Conservation (phyloP, 2,888 invertebrate genomes). For the Phania funesta region DNA sequence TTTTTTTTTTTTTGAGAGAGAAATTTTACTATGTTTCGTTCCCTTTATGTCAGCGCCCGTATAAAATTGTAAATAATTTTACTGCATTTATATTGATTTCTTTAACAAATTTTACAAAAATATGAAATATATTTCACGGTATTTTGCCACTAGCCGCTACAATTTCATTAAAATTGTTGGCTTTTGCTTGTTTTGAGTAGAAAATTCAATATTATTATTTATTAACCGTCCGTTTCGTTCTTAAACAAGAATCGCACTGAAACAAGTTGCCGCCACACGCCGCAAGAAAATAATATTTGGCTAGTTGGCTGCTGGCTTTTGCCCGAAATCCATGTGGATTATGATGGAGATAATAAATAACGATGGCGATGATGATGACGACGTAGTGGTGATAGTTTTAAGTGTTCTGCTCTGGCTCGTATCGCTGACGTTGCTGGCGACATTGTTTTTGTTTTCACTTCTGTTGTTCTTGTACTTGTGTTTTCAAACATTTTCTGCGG, state of each 20-base stretch:
- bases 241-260: constrained; percentile 75
- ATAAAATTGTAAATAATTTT: constrained; percentile 34
- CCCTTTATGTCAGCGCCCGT: not conserved
- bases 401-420: not conserved
- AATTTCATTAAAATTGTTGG: not conserved
- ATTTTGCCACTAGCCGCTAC: constrained; percentile 1
- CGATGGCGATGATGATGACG: constrained; percentile 9
- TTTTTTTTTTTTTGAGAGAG: not conserved
- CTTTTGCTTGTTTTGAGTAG: not conserved
- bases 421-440: constrained; percentile 49
- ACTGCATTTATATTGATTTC: constrained; percentile 12
- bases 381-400: constrained; percentile 38
- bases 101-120: constrained; percentile 10
- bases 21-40: not conserved
- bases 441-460: not conserved
- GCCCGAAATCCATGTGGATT: constrained; percentile 41
- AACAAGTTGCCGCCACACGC: constrained; percentile 61
- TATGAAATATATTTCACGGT: constrained; percentile 20
- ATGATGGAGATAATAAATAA: constrained; percentile 21
- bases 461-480: not conserved
- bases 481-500: constrained; percentile 12
- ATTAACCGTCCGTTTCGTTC: constrained; percentile 70
- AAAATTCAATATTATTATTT: not conserved
- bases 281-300: constrained; percentile 46
- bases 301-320: constrained; percentile 49